These are phyloP conservation scores for Danio rerio DNA, from an alignment of 2,113 vertebrate species.

Conservation along the genomic window GRCz12tu NC_133178.1:11433001-11433500, in stretches of 20 bases:
- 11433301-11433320: slow-evolving; percentile 50
- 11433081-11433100: slow-evolving; percentile 13
- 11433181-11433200: slow-evolving; percentile 43
- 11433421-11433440: neutral
- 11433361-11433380: slow-evolving; percentile 82
- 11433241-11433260: slow-evolving; percentile 90
- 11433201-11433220: slow-evolving; percentile 56
- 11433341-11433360: slow-evolving; percentile 65
- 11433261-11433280: slow-evolving; percentile 52
- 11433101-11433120: slow-evolving; percentile 33
- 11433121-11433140: slow-evolving; percentile 25
- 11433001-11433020: neutral
- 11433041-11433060: slow-evolving; percentile 31
- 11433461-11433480: neutral
- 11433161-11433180: slow-evolving; percentile 60
- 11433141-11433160: slow-evolving; percentile 23
- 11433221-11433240: slow-evolving; percentile 79
- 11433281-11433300: slow-evolving; percentile 56
- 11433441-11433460: no score
- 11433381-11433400: slow-evolving; percentile 91
- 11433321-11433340: slow-evolving; percentile 55
- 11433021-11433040: neutral
- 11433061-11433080: slow-evolving; percentile 47
- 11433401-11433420: slow-evolving; percentile 80
- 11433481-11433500: slow-evolving; percentile 31